Evolutionary conservation across 2,888 invertebrate species (phyloP), one percentile per base, ranked within the genome.

Genomic region (Eristalis intricaria): DNA sequence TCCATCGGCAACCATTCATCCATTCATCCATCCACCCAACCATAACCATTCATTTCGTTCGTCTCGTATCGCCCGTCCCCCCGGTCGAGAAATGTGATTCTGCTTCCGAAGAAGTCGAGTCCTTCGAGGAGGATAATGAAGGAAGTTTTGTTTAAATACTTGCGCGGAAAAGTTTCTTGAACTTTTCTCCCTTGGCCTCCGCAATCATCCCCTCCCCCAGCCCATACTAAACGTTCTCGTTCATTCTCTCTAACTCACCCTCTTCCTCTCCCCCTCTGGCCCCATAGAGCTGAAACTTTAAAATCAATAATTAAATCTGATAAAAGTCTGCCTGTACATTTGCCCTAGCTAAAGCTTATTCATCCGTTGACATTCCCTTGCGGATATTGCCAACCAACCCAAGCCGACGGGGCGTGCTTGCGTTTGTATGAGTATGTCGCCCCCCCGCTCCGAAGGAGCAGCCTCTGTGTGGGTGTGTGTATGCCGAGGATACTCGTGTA

Each of bases 271-370:
- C 50, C 8, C 10, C n/a, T n/a, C 43, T 5, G 15, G 1, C n/a
- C 5, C 8, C n/a, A 8, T 8, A 19, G 8, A 50, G 50, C 50
- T 68, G 23, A 58, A 80, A 84, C 66, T 80, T 83, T 71, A 70
- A 80, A 84, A 80, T 84, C 84, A 76, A 76, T 76, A 80, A 84
- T 80, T 78, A 79, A 79, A 78, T 84, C 71, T 58, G 74, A 80
- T 75, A 80, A 66, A 80, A 84, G 78, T 78, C 78, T 78, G 56
- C 78, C 61, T 68, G 68, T 76, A 69, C 58, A 69, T 69, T 58
- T 69, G 69, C 58, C 69, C 22, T 58, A 58, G 69, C 58, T 69
- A 76, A 76, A 70, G 70, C 78, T 70, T 70, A 50, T 78, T 78
- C 78, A 70, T 70, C 78, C 78, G 78, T 70, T 78, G 64, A 78